A percentile compares a stretch with the other conserved stretches of the same genome.
These are phyloP conservation scores for Mythimna vitellina DNA, from an alignment of 2,888 invertebrate species.

Conservation along the genomic window DNA sequence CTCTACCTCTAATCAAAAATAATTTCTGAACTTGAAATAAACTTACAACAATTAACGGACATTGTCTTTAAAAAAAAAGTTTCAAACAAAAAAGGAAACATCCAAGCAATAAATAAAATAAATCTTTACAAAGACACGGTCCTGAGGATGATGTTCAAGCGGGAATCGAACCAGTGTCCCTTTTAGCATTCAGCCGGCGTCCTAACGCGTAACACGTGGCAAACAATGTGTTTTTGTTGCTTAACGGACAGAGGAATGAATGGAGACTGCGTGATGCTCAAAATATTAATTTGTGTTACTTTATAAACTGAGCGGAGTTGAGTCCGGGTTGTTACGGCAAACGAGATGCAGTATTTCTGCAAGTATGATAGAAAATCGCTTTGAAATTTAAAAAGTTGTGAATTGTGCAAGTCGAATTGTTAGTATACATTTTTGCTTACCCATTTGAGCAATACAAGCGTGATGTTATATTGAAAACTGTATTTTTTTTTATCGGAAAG, in stretches of 20 bases:
- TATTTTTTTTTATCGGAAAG: neutral
- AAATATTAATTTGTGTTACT: neutral
- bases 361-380: neutral
- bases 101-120: constrained; percentile 61
- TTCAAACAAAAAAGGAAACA: constrained; percentile 33
- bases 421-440: no score
- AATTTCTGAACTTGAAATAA: constrained; percentile 29
- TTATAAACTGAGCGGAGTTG: neutral
- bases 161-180: constrained; percentile 79
- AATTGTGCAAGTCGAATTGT: neutral
- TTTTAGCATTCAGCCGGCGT: constrained; percentile 83
- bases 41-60: constrained; percentile 25
- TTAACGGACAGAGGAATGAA: constrained; percentile 65
- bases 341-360: neutral
- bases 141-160: constrained; percentile 63
- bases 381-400: no score
- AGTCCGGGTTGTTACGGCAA: no score
- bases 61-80: constrained; percentile 20
- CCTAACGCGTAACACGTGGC: constrained; percentile 87
- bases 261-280: constrained; percentile 65
- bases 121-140: constrained; percentile 56
- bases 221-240: constrained; percentile 89
- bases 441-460: no score
- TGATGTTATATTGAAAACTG: no score
- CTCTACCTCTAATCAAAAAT: neutral